A percentile compares a stretch with the other conserved stretches of the same genome.
Evolutionary conservation across 1,140 invertebrate genomes (phyloP).

Genomic region (Carposina sasakii): DNA sequence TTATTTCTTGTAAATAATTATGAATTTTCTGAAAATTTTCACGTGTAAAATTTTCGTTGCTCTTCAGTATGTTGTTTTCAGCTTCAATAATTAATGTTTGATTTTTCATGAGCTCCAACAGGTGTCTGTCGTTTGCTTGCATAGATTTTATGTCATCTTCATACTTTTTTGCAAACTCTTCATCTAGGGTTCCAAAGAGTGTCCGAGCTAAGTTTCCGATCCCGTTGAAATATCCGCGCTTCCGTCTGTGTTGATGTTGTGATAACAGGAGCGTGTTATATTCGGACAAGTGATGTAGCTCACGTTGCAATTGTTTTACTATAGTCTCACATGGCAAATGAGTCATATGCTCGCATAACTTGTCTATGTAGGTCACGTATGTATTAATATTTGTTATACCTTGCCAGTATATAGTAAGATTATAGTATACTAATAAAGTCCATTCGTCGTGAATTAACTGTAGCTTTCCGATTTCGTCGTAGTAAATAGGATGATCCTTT

Average conservation of each 20-base stretch:
- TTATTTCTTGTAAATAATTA: background rate
- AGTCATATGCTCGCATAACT: background rate
- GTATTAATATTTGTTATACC: background rate
- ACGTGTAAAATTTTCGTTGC: background rate
- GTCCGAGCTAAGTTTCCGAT: background rate
- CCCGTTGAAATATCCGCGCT: background rate
- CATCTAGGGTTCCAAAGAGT: background rate
- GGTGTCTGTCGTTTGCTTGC: background rate
- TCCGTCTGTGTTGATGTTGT: background rate
- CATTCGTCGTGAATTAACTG: background rate
- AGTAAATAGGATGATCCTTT: background rate
- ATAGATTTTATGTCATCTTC: constrained; percentile 3
- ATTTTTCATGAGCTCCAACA: background rate
- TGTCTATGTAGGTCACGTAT: background rate
- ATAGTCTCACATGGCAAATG: no score
- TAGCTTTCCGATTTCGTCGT: background rate
- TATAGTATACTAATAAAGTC: constrained; percentile 1
- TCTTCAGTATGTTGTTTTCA: background rate
- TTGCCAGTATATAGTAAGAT: constrained; percentile 1
- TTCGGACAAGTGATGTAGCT: constrained; percentile 1
- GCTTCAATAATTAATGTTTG: background rate
- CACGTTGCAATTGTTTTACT: background rate
- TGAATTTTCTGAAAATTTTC: constrained; percentile 3
- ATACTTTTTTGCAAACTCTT: constrained; percentile 1
- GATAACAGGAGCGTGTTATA: background rate